Conservation (phyloP, 2,888 invertebrate genomes). For the Macrophya annulata region DNA sequence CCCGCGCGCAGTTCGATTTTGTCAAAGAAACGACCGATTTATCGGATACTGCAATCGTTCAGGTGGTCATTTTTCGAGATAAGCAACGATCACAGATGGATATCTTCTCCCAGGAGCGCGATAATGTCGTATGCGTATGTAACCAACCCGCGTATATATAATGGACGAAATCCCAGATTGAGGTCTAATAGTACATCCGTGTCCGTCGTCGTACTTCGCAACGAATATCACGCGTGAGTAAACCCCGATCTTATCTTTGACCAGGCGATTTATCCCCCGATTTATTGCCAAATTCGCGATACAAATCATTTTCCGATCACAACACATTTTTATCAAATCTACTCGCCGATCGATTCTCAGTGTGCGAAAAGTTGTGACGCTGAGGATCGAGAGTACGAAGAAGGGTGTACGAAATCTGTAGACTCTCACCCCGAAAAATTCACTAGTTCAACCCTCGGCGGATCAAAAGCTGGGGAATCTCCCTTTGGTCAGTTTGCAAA, state of each 20-base stretch:
- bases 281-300: background rate
- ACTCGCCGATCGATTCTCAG: background rate
- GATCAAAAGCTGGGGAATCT: background rate
- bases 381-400: background rate
- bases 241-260: too few species aligned
- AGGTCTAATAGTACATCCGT: background rate
- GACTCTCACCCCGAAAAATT: too few species aligned
- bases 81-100: constrained; percentile 17
- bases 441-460: background rate
- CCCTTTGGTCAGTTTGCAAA: background rate
- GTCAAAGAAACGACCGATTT: background rate
- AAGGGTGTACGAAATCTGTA: too few species aligned
- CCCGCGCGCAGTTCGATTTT: background rate
- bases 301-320: background rate
- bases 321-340: background rate
- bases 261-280: background rate
- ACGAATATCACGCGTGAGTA: constrained; percentile 36
- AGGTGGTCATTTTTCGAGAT: background rate
- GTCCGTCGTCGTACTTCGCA: background rate
- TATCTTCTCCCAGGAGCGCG: constrained; percentile 32
- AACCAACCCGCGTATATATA: constrained; percentile 22
- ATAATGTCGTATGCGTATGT: background rate
- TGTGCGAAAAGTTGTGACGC: background rate
- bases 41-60: constrained; percentile 22
- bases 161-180: background rate